Base-by-base conservation (phyloP, 1,140 invertebrate species). In the Leguminivora glycinivorella region DNA sequence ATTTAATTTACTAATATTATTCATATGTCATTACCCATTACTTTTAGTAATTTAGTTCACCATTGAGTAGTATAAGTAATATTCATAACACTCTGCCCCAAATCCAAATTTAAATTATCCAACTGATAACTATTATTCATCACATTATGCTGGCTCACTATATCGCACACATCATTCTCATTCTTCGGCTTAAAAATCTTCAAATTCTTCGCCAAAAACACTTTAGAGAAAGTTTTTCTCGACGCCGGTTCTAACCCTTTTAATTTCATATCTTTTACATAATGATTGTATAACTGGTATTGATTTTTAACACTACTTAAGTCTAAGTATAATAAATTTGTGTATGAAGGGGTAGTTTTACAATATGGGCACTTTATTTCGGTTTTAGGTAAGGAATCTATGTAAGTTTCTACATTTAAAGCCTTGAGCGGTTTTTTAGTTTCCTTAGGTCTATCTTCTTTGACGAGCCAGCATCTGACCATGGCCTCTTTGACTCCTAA, bases 401-500 rank as follows among this genome's bases (percentile, higher is more conserved):
- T 79, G 25, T 83, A 86, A 0, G 69, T 66, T 6, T 74, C 75
- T 7, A 84, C 80, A 22, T 78, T 80, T 70, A 79, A 17, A 0
- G 76, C 69, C 72, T 84, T 82, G 1, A 81, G 10, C 6, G 80
- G 80, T n/a, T 67, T 73, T 72, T 79, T 85, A 0, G 63, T 1
- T 1, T 43, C 29, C 68, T 71, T 79, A 2, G 74, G 70, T 25
- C 43, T 76, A n/a, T 78, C 72, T 14, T 63, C 63, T 2, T 40
- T 73, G 0, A 25, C 12, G 17, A 86, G 26, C 84, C 84, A 86
- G 17, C 75, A 77, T n/a, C 84, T 69, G 0, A 85, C 72, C 72
- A 79, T 85, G 0, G 83, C 81, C 26, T 87, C 85, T 74, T 87
- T 87, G 0, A 87, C 71, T 0, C 83, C 85, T 43, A 87, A 60